Evolutionary conservation across 1,140 invertebrate species (phyloP), one percentile per base, ranked within the genome.

Genomic region (Drosophila cardini): DNA sequence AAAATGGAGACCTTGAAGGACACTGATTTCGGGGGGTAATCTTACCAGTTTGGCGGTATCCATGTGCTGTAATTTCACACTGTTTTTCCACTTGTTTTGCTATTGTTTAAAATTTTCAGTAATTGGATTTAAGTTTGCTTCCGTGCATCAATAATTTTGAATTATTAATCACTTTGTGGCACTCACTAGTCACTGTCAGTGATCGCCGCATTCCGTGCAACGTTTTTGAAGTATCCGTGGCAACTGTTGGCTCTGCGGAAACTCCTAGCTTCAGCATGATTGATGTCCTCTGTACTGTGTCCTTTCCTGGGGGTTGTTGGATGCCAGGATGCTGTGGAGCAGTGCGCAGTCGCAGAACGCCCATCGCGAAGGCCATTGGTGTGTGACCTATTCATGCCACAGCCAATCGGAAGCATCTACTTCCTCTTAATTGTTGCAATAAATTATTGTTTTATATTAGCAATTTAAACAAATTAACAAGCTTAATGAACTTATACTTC

Each of bases 41-140:
- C 84, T 89, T 85, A 89, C 84, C 84, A 89, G 61, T 48, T 89
- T 89, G n/a, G 77, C 85, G 38, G 85, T 89, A 90, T 89, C 84
- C 84, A 89, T 89, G 21, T 63, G 46, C 16, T 50, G 26, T 26
- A 11, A 13, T 50, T 38, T 48, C 40, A 60, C 68, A 56, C 56
- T 80, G 34, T 64, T 86, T 78, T 26, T 26, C 21, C 21, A 72
- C 15, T 68, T 72, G 42, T 43, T 11, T 69, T 57, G 48, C 13
- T 42, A n/a, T 72, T 21, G 34, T 38, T 57, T 36, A 58, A 68
- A 50, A 38, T 36, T 36, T 79, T 82, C 64, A 86, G 43, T 83
- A 83, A 89, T 80, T 30, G 80, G 80, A 89, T 84, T 79, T 68
- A 61, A 63, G 46, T 57, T 72, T 67, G 71, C 67, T 78, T 73